A percentile compares a stretch with the other conserved stretches of the same genome.
phyloP scores from a whole-genome alignment of 2,113 vertebrate genomes.

The Ciconia stormi region DNA sequence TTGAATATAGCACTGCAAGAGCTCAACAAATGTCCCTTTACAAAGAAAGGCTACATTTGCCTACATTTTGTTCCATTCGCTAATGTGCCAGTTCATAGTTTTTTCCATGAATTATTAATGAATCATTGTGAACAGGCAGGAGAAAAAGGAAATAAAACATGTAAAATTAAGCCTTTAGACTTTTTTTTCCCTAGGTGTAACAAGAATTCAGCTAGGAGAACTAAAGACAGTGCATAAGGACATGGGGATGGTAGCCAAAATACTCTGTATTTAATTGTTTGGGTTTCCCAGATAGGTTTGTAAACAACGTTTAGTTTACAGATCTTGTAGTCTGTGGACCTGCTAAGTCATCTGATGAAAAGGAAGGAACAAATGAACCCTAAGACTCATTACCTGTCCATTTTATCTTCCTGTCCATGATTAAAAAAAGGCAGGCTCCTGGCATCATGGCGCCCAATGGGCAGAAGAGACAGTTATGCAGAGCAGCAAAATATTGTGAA shows the following conservation, averaged over 20 bases:
- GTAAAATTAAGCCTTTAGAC: not conserved
- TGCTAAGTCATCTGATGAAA: not conserved
- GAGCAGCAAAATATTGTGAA: not conserved
- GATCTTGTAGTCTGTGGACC: not conserved
- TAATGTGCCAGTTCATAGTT: not conserved
- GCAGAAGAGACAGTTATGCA: not conserved
- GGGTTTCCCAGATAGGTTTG: not conserved
- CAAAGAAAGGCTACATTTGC: not conserved
- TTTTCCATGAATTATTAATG: slow-evolving; percentile 25
- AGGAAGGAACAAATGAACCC: not conserved
- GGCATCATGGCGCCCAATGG: not conserved
- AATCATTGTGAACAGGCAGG: not conserved
- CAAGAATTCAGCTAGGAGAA: not conserved
- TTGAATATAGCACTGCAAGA: not conserved
- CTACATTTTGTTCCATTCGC: not conserved
- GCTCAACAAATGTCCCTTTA: not conserved
- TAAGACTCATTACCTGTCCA: not conserved
- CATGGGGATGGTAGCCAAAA: not conserved
- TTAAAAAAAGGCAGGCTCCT: not conserved
- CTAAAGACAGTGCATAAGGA: rapidly evolving
- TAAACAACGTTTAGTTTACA: not conserved
- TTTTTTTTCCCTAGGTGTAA: not conserved
- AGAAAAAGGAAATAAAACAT: not conserved
- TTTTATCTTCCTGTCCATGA: not conserved
- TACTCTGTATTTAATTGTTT: not conserved